Evolutionary conservation across 2,888 invertebrate genomes (phyloP).

Genomic region (Meiosimyza platycephala): DNA sequence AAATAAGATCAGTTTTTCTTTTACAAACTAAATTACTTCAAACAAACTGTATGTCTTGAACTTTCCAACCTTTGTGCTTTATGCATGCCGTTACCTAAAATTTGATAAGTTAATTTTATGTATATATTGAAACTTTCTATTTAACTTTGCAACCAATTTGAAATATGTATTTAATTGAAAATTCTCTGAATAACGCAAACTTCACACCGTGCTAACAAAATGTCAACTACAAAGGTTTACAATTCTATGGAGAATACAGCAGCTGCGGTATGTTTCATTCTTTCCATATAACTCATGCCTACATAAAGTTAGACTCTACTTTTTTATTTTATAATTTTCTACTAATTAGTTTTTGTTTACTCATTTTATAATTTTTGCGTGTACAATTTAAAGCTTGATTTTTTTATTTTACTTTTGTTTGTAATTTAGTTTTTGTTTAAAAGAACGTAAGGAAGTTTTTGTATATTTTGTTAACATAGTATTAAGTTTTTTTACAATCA

Average conservation of each 20-base stretch:
- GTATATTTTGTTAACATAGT: neutral
- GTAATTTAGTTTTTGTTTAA: conserved; percentile 13
- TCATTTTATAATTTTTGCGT: conserved; percentile 24
- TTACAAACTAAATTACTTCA: neutral
- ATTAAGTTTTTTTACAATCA: conserved; percentile 12
- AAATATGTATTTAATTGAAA: conserved; percentile 21
- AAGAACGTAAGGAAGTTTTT: neutral
- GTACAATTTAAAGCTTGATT: neutral
- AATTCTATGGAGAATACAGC: conserved; percentile 75
- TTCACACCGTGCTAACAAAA: conserved; percentile 17
- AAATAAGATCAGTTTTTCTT: neutral
- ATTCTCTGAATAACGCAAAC: conserved; percentile 25
- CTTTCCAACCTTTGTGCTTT: too few species aligned
- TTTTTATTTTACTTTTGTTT: neutral
- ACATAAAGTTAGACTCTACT: conserved; percentile 22
- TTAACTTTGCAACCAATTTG: neutral
- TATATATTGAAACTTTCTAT: neutral
- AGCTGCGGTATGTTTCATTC: conserved; percentile 68
- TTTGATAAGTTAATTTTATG: too few species aligned
- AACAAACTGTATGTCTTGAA: neutral
- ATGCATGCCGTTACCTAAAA: too few species aligned
- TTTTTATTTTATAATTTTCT: conserved; percentile 22
- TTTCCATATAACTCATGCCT: conserved; percentile 32
- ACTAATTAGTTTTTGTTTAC: conserved; percentile 30
- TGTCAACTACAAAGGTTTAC: conserved; percentile 69